These are phyloP conservation scores for Cyprinella venusta DNA, from an alignment of 2,797 vertebrate species.

Conservation along the genomic window DNA sequence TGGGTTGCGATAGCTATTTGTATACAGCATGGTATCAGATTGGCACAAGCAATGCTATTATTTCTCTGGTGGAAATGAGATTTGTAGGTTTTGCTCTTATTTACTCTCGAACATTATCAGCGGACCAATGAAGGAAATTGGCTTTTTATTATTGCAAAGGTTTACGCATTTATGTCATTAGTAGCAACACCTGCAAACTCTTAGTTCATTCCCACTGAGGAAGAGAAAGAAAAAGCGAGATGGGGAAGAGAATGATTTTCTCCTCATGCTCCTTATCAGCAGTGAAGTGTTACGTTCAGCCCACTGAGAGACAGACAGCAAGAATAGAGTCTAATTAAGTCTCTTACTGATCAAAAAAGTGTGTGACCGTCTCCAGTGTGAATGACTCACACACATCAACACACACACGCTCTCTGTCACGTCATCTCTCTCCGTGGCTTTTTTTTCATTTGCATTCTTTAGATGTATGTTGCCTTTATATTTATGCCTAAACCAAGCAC, in stretches of 20 bases:
- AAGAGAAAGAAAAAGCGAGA: constrained; percentile 3
- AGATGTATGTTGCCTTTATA: constrained; percentile 38
- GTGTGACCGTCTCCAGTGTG: constrained; percentile 42
- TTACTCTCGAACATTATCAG: constrained; percentile 35
- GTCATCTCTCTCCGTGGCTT: background rate
- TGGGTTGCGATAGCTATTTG: constrained; percentile 5
- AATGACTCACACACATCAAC: constrained; percentile 28
- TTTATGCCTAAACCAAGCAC: background rate
- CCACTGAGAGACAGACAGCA: constrained; percentile 45
- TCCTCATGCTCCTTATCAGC: constrained; percentile 49
- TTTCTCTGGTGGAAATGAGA: constrained; percentile 33
- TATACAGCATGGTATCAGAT: constrained; percentile 14
- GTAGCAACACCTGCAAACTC: constrained; percentile 34
- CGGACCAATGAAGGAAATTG: constrained; percentile 32
- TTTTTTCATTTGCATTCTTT: constrained; percentile 39
- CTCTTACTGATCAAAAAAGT: constrained; percentile 43
- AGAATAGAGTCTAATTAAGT: constrained; percentile 51
- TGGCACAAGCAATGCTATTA: background rate
- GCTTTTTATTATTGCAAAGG: constrained; percentile 29
- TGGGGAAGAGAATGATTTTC: constrained; percentile 32
- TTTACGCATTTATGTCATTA: constrained; percentile 41
- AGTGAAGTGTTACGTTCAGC: constrained; percentile 44
- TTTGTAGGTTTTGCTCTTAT: constrained; percentile 28
- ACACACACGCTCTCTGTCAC: constrained; percentile 21
- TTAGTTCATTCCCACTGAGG: background rate